Conservation (phyloP, 2,797 vertebrate species). For the Capromys pilorides region DNA sequence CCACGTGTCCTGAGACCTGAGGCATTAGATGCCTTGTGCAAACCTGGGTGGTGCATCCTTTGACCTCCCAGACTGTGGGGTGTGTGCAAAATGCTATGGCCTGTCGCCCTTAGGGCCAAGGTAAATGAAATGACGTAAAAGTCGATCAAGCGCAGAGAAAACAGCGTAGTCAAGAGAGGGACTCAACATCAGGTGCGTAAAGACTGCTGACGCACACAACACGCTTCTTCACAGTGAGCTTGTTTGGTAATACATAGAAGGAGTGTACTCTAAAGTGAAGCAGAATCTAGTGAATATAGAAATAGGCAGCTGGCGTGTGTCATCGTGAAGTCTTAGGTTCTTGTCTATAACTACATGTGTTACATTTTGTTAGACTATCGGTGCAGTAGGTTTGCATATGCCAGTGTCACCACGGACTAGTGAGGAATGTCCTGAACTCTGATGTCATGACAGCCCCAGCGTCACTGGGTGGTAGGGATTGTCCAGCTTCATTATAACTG, state of each 20-base stretch:
- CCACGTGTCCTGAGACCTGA: too few species aligned
- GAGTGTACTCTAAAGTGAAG: not conserved
- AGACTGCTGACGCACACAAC: not conserved
- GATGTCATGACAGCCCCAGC: not conserved
- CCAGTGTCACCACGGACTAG: not conserved
- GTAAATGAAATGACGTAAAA: not conserved
- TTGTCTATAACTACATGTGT: too few species aligned
- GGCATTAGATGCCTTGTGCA: too few species aligned
- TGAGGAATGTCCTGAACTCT: too few species aligned
- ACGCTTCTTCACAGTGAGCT: not conserved
- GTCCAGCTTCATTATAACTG: not conserved
- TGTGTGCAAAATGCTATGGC: too few species aligned
- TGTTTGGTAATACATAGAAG: not conserved
- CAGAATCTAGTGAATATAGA: not conserved
- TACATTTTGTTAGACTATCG: not conserved
- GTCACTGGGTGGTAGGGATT: not conserved
- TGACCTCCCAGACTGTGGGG: not conserved
- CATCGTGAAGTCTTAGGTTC: not conserved
- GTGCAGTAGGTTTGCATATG: too few species aligned
- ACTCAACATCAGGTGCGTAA: not conserved
- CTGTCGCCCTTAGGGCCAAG: not conserved
- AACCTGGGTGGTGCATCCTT: not conserved
- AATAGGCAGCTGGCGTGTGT: not conserved
- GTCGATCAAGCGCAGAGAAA: not conserved
- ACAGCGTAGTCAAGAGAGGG: not conserved